Evolutionary conservation across 2,888 invertebrate genomes (phyloP).

Genomic region (Parochlus steinenii): DNA sequence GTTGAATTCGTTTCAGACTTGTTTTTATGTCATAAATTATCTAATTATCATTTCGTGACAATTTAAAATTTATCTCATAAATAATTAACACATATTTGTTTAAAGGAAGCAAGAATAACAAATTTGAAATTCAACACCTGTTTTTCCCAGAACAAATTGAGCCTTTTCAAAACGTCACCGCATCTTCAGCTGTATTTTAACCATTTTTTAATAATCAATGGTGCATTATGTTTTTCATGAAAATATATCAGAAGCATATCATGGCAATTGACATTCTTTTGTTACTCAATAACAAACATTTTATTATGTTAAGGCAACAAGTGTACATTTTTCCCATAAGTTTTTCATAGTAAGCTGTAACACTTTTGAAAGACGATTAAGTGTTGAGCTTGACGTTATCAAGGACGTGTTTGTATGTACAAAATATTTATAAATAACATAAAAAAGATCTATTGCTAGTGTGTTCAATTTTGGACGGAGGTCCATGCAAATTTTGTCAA

Average conservation of each 20-base stretch:
- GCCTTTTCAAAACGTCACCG: constrained; percentile 2
- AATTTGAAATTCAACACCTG: constrained; percentile 6
- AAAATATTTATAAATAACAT: background rate
- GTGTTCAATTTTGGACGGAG: background rate
- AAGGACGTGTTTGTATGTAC: constrained; percentile 1
- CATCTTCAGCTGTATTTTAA: background rate
- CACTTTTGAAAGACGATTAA: background rate
- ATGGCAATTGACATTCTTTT: constrained; percentile 5
- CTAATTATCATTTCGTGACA: too few species aligned
- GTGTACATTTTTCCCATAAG: constrained; percentile 14
- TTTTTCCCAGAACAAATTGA: constrained; percentile 11
- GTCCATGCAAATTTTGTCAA: background rate
- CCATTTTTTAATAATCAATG: constrained; percentile 8
- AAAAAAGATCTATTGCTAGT: background rate
- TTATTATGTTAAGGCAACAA: constrained; percentile 11
- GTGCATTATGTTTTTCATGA: background rate
- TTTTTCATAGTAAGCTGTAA: background rate
- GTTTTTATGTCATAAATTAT: too few species aligned
- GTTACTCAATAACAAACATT: background rate
- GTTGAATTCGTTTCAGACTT: too few species aligned
- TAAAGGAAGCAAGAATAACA: too few species aligned
- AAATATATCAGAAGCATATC: constrained; percentile 4
- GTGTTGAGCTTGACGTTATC: constrained; percentile 4
- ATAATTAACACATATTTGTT: too few species aligned
- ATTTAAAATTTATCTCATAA: too few species aligned